Evolutionary conservation across 2,113 vertebrate species (phyloP), one percentile per base, ranked within the genome.

Genomic region (Oncorhynchus clarkii): DNA sequence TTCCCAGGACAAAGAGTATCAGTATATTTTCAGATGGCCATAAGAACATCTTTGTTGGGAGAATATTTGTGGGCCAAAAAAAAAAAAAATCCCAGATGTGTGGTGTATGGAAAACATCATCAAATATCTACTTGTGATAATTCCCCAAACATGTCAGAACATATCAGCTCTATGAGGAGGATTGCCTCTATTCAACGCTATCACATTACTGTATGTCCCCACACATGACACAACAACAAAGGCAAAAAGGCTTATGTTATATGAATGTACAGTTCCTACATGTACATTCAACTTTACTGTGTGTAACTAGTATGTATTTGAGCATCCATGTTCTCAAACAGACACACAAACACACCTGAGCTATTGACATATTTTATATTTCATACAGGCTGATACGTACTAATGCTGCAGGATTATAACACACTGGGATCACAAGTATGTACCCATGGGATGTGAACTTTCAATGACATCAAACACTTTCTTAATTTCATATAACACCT

Each of bases 81-180:
- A 6, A 7, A 34, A 24, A 5, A 12, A 26, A 68, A n/a, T 18
- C 14, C 14, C 29, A 59, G 13, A 45, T 29, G 3, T 13, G 11
- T 18, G 22, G 12, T 45, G 14, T 1, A 1, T 45, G n/a, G 3
- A 16, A 3, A 57, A 4, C 22, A 72, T 34, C 27, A 78, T 75
- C 39, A 5, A 6, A 71, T 31, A 1, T 49, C 2, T 34, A 29
- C 62, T 5, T 54, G 14, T 4, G 62, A 12, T 24, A 74, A 76
- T 45, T 45, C 12, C 45, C 0, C 14, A 1, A 66, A 1, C 49
- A 13, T 48, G 72, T 51, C 54, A 14, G 18, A 59, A 73, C 78
- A 3, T 82, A 83, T 70, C 71, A 77, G 66, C 39, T 45, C 39
- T 39, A 9, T 81, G 73, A 70, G 74, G 5, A 22, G 22, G 0